Percentiles rank a stretch among this genome's conserved stretches.
phyloP scores from a whole-genome alignment of 1,140 invertebrate species.

The Asbolus verrucosus region DNA sequence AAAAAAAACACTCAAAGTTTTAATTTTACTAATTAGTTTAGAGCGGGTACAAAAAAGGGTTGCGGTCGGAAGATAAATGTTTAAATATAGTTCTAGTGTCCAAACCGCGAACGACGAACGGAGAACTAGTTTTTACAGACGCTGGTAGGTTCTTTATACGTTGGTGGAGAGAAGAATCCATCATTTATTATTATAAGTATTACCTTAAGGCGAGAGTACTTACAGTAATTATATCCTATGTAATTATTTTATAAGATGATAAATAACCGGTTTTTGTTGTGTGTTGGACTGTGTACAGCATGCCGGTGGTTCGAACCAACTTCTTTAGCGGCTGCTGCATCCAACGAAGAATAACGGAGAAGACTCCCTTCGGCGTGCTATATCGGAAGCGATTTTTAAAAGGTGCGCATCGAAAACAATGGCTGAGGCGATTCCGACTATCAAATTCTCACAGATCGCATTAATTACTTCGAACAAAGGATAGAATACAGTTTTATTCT shows the following conservation, averaged over 20 bases:
- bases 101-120: not conserved
- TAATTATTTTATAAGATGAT: constrained; percentile 45
- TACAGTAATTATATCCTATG: constrained; percentile 43
- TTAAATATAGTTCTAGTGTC: not conserved
- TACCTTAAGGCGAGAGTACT: constrained; percentile 43
- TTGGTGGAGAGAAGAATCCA: constrained; percentile 22
- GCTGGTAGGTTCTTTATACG: not conserved
- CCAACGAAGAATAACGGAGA: constrained; percentile 6
- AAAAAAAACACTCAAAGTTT: no score
- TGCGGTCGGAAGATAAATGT: not conserved
- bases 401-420: no score
- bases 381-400: constrained; percentile 18
- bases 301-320: constrained; percentile 12
- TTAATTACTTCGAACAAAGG: not conserved
- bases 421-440: no score
- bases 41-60: no score
- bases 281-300: constrained; percentile 2
- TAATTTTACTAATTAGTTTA: no score
- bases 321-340: not conserved
- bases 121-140: constrained; percentile 22
- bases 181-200: constrained; percentile 45
- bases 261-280: constrained; percentile 43
- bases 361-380: constrained; percentile 2
- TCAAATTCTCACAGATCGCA: not conserved
- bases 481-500: not conserved